A percentile compares a stretch with the other conserved stretches of the same genome.
Evolutionary conservation across 2,888 invertebrate genomes (phyloP).

Genomic region (Mellilla xanthometata): DNA sequence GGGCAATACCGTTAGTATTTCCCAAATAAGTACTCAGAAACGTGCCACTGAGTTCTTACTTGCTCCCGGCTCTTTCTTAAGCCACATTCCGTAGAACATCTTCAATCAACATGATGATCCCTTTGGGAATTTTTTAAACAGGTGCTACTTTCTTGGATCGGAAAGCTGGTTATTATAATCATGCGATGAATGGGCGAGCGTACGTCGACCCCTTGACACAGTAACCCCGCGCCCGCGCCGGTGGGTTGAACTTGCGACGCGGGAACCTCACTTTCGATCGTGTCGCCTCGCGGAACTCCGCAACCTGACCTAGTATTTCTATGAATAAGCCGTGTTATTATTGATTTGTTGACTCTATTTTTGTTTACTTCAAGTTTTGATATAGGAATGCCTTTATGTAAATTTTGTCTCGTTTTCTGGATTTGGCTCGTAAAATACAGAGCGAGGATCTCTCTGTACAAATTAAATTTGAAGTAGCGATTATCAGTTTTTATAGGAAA

Average conservation of each 20-base stretch:
- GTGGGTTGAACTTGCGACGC: slow-evolving; percentile 51
- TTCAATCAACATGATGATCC: background rate
- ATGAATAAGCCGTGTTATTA: slow-evolving; percentile 24
- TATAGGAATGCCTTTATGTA: too few species aligned
- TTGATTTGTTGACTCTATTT: slow-evolving; percentile 18
- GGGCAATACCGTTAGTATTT: too few species aligned
- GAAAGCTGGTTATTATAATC: slow-evolving; percentile 31
- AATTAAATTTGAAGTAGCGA: too few species aligned
- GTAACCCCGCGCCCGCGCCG: slow-evolving; percentile 50
- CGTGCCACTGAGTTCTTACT: too few species aligned
- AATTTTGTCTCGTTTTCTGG: too few species aligned
- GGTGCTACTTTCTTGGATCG: slow-evolving; percentile 22
- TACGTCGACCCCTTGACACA: slow-evolving; percentile 61
- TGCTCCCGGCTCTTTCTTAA: background rate
- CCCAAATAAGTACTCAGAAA: too few species aligned
- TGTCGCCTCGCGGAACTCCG: slow-evolving; percentile 54
- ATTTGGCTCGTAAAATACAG: too few species aligned
- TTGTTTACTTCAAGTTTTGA: slow-evolving; percentile 4
- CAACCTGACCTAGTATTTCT: slow-evolving; percentile 40
- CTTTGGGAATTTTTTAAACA: slow-evolving; percentile 6
- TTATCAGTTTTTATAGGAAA: too few species aligned
- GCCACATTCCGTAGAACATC: background rate
- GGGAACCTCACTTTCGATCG: slow-evolving; percentile 67
- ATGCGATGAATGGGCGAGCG: slow-evolving; percentile 37
- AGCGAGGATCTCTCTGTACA: too few species aligned